Conservation (phyloP, 2,797 vertebrate genomes). For the Siniperca undulata region DNA sequence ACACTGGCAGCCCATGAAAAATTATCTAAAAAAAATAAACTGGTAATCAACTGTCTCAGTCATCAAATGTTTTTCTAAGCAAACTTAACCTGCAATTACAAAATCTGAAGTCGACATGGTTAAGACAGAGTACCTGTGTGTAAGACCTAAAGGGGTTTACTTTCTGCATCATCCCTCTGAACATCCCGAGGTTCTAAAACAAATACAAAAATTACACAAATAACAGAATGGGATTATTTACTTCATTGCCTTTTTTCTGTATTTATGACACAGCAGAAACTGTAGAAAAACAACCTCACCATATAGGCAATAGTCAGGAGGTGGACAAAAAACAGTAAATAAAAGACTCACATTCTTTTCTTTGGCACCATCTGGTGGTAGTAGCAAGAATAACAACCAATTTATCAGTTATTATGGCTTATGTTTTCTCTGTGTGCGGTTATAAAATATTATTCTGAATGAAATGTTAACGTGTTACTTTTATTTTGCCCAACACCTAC, state of each 20-base stretch:
- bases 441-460: neutral
- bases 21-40: no score
- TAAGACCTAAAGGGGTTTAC: slow-evolving; percentile 73
- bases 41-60: no score
- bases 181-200: slow-evolving; percentile 64
- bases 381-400: neutral
- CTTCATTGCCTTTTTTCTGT: no score
- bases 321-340: neutral
- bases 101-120: neutral
- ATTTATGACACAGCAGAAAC: neutral
- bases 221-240: neutral
- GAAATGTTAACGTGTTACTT: neutral
- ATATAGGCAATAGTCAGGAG: neutral
- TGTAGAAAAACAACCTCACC: neutral
- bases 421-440: neutral
- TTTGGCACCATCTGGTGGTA: slow-evolving; percentile 47
- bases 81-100: no score
- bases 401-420: neutral
- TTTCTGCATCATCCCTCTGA: slow-evolving; percentile 77
- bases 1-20: no score
- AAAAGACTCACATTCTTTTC: no score
- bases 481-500: neutral
- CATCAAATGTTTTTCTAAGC: no score
- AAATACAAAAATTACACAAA: slow-evolving; percentile 2
- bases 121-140: slow-evolving; percentile 60